Base-by-base conservation (phyloP, 1,140 invertebrate species). In the Ruditapes philippinarum region DNA sequence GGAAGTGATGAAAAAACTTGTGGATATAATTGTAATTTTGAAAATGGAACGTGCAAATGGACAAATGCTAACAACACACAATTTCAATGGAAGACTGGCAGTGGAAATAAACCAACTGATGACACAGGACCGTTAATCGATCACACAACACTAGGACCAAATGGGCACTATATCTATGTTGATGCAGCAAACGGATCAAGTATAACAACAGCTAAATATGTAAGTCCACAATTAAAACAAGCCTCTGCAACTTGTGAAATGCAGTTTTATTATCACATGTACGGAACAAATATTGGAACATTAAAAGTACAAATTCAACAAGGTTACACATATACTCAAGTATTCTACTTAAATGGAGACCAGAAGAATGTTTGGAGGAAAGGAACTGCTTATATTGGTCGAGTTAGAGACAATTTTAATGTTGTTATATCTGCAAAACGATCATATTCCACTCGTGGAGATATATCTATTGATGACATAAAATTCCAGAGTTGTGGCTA, bases 231-330 rank as follows among this genome's bases (percentile, higher is more conserved):
- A n/a, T 73, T 94, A 12, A 91, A 92, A 36, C 90, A 93, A 54
- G 83, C 93, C 40, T 91, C 91, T 68, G 79, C 89, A 31, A 93
- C 92, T 17, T 95, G 94, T 85, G 92, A 94, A 60, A 90, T 95
- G 36, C 76, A 82, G 14, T 98, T 98, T 94, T 98, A 97, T 96
- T 97, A 96, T 92, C 97, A 98, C 92, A 98, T 98, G 98, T 98
- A 96, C 92, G 98, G 98, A 28, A 84, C 51, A 40, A 89, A 68
- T 38, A 92, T 94, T 25, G 95, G 95, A 38, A 91, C 74, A 25
- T 86, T 95, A 1, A 89, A 76, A 36, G 91, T 95, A 5, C 92
- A 91, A 49, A 31, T 88, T 1, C 89, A 80, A 57, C 76, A 82
- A 38, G 76, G 45, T 22, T 83, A 82, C 40, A 80, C 74, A 17